Evolutionary conservation across 1,140 invertebrate genomes (phyloP).

Genomic region (Drosophila chauvacae): DNA sequence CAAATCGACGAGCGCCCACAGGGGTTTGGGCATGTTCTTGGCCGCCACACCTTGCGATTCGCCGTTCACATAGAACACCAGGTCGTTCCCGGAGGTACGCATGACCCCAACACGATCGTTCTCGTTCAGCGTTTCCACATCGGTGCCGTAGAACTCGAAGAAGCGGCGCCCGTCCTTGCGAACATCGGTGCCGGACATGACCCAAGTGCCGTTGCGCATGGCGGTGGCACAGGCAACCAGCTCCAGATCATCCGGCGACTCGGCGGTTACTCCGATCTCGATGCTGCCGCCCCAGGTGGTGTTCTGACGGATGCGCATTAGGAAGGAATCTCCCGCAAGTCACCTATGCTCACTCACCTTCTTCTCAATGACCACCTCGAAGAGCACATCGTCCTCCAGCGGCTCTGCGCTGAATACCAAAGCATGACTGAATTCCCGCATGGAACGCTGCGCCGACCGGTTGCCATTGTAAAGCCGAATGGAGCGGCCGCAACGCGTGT

Average conservation of each 20-base stretch:
- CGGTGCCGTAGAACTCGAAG: slow-evolving; percentile 93
- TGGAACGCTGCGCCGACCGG: slow-evolving; percentile 91
- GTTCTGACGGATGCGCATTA: slow-evolving; percentile 85
- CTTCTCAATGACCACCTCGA: slow-evolving; percentile 95
- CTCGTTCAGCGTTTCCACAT: slow-evolving; percentile 93
- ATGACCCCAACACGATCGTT: slow-evolving; percentile 94
- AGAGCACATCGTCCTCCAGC: slow-evolving; percentile 92
- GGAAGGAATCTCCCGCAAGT: background rate
- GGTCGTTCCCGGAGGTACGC: slow-evolving; percentile 91
- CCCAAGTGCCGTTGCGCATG: slow-evolving; percentile 94
- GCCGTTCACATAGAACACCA: slow-evolving; percentile 96
- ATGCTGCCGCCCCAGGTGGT: slow-evolving; percentile 95
- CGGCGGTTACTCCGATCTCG: slow-evolving; percentile 95
- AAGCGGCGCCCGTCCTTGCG: slow-evolving; percentile 92
- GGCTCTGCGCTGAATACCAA: slow-evolving; percentile 93
- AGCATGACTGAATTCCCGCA: slow-evolving; percentile 93
- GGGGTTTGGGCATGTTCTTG: slow-evolving; percentile 89
- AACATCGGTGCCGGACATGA: slow-evolving; percentile 94
- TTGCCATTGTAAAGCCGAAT: slow-evolving; percentile 92
- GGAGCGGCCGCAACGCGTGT: slow-evolving; percentile 91
- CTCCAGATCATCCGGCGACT: slow-evolving; percentile 92
- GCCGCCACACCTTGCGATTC: slow-evolving; percentile 94
- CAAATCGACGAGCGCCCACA: slow-evolving; percentile 95
- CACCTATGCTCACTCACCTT: slow-evolving; percentile 87
- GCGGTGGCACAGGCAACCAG: slow-evolving; percentile 93